Conservation (phyloP, 2,113 vertebrate genomes). For the Oxyruncus cristatus region DNA sequence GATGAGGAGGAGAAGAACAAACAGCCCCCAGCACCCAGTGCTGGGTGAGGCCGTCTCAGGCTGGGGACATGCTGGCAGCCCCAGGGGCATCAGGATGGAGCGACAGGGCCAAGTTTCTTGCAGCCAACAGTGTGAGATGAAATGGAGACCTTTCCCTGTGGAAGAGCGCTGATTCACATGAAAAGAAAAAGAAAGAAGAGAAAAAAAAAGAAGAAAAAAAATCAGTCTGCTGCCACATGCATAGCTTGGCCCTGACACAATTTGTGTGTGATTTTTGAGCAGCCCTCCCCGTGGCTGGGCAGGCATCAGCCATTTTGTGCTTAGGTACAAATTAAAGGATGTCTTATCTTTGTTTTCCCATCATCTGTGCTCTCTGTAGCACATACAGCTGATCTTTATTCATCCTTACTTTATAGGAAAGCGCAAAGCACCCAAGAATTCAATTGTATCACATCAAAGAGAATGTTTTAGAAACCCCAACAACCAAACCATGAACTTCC, state of each 20-base stretch:
- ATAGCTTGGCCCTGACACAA: not conserved
- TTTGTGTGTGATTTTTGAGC: not conserved
- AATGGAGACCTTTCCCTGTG: not conserved
- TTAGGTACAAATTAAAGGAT: not conserved
- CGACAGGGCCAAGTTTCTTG: accelerated
- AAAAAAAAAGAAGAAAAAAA: not conserved
- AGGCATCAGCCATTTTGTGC: not conserved
- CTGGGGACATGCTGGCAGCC: not conserved
- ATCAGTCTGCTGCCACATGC: not conserved
- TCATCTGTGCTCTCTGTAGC: not conserved
- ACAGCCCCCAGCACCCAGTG: not conserved
- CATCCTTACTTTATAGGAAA: not conserved
- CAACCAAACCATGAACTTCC: not conserved
- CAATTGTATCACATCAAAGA: not conserved
- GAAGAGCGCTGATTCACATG: not conserved
- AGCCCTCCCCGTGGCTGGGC: not conserved
- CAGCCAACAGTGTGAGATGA: not conserved
- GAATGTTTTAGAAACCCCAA: not conserved
- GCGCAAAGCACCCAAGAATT: not conserved
- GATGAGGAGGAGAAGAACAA: not conserved
- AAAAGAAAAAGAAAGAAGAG: not conserved
- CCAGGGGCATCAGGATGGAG: not conserved
- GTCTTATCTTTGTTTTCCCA: not conserved
- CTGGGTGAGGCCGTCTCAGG: not conserved
- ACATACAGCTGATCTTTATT: not conserved